phyloP scores from a whole-genome alignment of 2,888 invertebrate species.

The Zaprionus lineosus region DNA sequence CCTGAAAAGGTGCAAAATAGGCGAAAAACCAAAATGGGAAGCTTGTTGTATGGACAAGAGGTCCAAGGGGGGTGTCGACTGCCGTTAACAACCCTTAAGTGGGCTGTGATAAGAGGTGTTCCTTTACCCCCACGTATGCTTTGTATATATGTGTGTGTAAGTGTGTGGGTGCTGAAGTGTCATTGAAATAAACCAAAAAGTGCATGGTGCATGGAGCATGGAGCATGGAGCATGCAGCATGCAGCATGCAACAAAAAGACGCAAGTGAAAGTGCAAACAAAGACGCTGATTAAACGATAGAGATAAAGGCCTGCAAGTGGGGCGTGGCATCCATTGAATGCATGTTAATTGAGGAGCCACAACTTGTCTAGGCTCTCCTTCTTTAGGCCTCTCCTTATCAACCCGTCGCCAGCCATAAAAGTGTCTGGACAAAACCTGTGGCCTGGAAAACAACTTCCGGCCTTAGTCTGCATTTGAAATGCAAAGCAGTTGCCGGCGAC shows the following conservation, averaged over 20 bases:
- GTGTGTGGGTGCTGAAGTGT: conserved; percentile 38
- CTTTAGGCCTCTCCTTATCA: too few species aligned
- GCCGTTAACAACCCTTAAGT: conserved; percentile 59
- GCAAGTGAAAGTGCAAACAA: conserved; percentile 72
- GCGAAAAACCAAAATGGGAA: conserved; percentile 45
- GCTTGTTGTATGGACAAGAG: neutral
- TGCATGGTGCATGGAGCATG: too few species aligned
- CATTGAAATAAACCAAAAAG: conserved; percentile 53
- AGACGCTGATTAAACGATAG: conserved; percentile 67
- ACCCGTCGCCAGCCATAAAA: too few species aligned
- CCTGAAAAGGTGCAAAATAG: conserved; percentile 66
- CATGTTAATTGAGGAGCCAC: conserved; percentile 41
- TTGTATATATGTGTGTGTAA: neutral
- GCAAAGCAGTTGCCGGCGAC: conserved; percentile 31
- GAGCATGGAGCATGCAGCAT: too few species aligned
- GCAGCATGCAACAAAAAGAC: conserved; percentile 41
- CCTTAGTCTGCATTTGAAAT: conserved; percentile 51
- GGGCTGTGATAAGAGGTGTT: conserved; percentile 35
- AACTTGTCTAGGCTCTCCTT: neutral
- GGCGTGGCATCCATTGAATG: conserved; percentile 32
- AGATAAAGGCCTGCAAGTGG: conserved; percentile 28
- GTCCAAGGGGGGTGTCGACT: neutral
- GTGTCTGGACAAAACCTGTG: conserved; percentile 31
- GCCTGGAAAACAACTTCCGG: conserved; percentile 41
- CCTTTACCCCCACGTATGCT: conserved; percentile 1